Conservation (phyloP, 2,113 vertebrate genomes). For the Excalfactoria chinensis region DNA sequence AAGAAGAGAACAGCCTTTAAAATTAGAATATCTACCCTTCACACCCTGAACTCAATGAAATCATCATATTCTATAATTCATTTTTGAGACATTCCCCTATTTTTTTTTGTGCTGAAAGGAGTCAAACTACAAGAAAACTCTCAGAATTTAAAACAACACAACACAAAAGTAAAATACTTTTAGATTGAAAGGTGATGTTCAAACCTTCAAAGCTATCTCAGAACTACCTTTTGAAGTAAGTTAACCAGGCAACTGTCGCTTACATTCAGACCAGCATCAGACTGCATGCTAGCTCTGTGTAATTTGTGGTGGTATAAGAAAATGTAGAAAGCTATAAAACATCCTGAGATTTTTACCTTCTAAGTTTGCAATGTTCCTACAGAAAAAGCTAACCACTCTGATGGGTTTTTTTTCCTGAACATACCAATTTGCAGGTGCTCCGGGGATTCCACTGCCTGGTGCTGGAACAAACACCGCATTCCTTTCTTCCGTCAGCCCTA, state of each 20-base stretch:
- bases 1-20: neutral
- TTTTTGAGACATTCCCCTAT: neutral
- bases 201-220: neutral
- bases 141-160: neutral
- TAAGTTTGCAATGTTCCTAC: neutral
- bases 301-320: neutral
- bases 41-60: neutral
- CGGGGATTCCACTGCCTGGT: constrained; percentile 92
- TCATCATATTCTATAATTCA: neutral
- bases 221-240: neutral
- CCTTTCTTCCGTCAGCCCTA: constrained; percentile 95
- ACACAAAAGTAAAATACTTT: neutral
- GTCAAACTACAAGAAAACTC: neutral
- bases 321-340: neutral
- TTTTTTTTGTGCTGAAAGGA: neutral
- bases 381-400: neutral
- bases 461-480: constrained; percentile 95
- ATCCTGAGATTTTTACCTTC: neutral
- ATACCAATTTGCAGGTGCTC: constrained; percentile 94
- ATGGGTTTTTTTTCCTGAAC: neutral
- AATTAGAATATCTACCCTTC: neutral
- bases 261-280: neutral
- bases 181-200: neutral
- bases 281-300: neutral
- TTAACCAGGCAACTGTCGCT: neutral